Conservation (phyloP, 2,888 invertebrate genomes). For the Sturmia bella region DNA sequence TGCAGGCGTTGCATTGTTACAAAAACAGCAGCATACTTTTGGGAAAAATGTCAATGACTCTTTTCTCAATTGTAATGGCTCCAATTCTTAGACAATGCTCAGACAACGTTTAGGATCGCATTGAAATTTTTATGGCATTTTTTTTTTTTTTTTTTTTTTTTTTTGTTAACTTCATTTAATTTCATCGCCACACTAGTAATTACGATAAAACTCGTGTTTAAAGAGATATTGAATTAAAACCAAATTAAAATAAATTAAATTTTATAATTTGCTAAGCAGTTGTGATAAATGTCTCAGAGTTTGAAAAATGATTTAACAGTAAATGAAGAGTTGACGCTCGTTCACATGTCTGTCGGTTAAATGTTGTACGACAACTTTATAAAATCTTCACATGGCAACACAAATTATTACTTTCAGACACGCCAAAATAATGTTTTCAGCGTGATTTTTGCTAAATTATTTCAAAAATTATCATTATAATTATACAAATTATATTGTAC, state of each 20-base stretch:
- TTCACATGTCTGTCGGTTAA: constrained; percentile 17
- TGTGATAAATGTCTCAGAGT: constrained; percentile 30
- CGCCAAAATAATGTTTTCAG: constrained; percentile 54
- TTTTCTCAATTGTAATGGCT: no score
- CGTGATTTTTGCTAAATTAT: constrained; percentile 9
- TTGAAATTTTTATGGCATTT: no score
- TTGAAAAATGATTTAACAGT: constrained; percentile 26
- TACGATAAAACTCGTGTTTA: background rate
- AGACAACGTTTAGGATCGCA: no score
- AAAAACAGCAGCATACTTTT: no score
- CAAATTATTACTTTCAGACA: constrained; percentile 54
- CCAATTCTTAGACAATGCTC: no score
- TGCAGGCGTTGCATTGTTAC: no score
- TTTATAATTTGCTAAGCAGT: constrained; percentile 19
- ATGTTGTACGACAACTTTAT: constrained; percentile 46
- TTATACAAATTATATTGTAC: constrained; percentile 1
- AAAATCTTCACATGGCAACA: constrained; percentile 12
- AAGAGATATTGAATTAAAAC: background rate
- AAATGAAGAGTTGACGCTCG: constrained; percentile 14
- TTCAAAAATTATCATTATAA: background rate
- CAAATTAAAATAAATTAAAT: constrained; percentile 8
- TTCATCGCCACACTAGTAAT: no score
- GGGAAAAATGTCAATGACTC: no score
- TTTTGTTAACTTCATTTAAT: no score
- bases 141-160: no score